These are phyloP conservation scores for Riptortus pedestris DNA, from an alignment of 1,140 invertebrate genomes.

Conservation along the genomic window DNA sequence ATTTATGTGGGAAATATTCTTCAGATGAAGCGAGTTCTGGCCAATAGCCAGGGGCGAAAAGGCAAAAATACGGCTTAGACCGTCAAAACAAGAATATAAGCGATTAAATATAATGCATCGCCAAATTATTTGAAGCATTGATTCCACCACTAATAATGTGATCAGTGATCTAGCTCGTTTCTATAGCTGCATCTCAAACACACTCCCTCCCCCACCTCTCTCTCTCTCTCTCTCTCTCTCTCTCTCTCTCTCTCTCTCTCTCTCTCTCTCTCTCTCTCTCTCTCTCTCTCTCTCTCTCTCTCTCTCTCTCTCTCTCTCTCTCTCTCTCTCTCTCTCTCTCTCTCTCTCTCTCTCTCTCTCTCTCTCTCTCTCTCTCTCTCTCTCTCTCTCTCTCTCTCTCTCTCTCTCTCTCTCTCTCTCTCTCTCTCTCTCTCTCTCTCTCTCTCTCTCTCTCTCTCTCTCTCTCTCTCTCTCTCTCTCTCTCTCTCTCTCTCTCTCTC, in stretches of 20 bases:
- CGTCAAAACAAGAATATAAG: too few species aligned
- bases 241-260: slow-evolving; percentile 21
- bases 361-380: slow-evolving; percentile 15
- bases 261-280: slow-evolving; percentile 20
- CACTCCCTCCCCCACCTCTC: slow-evolving; percentile 6
- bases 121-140: too few species aligned
- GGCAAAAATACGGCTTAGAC: too few species aligned
- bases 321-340: slow-evolving; percentile 15
- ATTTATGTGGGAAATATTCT: too few species aligned
- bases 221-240: slow-evolving; percentile 20
- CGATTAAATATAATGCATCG: too few species aligned
- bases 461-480: slow-evolving; percentile 15
- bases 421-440: slow-evolving; percentile 15
- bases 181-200: too few species aligned
- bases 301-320: slow-evolving; percentile 19
- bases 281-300: slow-evolving; percentile 19
- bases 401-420: slow-evolving; percentile 15
- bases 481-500: slow-evolving; percentile 15
- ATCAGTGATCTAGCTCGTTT: too few species aligned
- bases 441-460: slow-evolving; percentile 13
- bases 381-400: slow-evolving; percentile 15
- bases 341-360: slow-evolving; percentile 15
- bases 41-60: too few species aligned
- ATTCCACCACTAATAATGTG: too few species aligned
- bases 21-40: too few species aligned